Base-by-base conservation (phyloP, 2,113 vertebrate genomes). In the Syngnathoides biaculeatus region DNA sequence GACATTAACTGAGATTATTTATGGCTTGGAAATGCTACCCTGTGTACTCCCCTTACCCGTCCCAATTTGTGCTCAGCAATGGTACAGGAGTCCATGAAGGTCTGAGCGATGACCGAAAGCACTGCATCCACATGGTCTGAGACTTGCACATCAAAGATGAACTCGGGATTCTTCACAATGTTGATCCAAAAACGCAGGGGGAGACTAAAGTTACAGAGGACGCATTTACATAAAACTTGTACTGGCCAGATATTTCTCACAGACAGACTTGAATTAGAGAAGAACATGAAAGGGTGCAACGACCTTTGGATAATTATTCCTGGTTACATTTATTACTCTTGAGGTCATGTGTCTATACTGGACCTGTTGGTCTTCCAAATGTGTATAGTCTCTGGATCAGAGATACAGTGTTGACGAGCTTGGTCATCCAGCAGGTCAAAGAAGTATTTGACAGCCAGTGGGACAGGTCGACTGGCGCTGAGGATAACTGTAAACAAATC, bases 331-430 rank as follows among this genome's bases (percentile, higher is more conserved):
- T 1, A 7, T 15, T 47, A 55, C 4, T 55, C 24, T 26, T 24
- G 8, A 52, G 12, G 52, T 52, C 9, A 6, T 55, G 4, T 14
- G 15, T 67, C 20, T 22, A 0, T 7, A 40, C 8, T 5, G 6
- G 69, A 98, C 97, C 97, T 98, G 91, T 99, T 99, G 73, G 96
- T 98, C 89, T 99, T 99, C 97, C 97, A 99, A 70, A 99, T 99
- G 66, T 99, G 97, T 74, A 99, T 95, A 0, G 97, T 98, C 83
- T 99, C 97, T 0, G 94, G 89, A 89, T 99, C 97, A 0, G 89
- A 74, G 7, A 99, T 98, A 65, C 93, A 92, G 0, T 99, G 94
- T 62, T 95, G 92, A 27, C 84, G 71, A 0, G 97, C 97, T 81
- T 98, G 96, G 74, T 98, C 97, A 24, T 99, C 97, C 77, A 99